phyloP scores from a whole-genome alignment of 1,140 invertebrate genomes.

The Zaprionus nigranus region DNA sequence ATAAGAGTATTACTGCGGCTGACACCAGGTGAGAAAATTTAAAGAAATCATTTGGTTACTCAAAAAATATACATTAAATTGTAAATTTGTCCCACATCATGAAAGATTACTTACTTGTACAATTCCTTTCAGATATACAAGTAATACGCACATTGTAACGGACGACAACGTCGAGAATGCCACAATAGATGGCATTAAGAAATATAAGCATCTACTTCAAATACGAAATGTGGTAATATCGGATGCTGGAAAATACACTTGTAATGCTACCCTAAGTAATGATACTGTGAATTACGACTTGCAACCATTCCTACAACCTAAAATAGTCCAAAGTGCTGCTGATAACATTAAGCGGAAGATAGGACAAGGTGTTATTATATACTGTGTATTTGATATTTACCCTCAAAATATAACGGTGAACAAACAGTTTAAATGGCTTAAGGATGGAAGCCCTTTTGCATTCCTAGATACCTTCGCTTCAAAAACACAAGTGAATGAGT shows the following conservation, averaged over 20 bases:
- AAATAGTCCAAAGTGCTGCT: constrained; percentile 84
- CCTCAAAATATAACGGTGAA: constrained; percentile 85
- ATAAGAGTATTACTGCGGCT: constrained; percentile 84
- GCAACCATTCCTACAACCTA: constrained; percentile 85
- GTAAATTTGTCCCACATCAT: not conserved
- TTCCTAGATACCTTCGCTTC: constrained; percentile 67
- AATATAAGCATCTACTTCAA: constrained; percentile 59
- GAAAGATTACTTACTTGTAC: not conserved
- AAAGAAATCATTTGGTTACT: not conserved
- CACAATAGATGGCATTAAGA: constrained; percentile 46
- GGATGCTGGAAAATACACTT: constrained; percentile 85
- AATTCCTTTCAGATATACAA: constrained; percentile 45
- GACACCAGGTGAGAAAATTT: constrained; percentile 63
- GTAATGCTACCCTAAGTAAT: constrained; percentile 77
- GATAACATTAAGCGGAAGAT: constrained; percentile 85
- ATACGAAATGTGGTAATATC: constrained; percentile 82
- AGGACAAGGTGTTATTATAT: constrained; percentile 85
- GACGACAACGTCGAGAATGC: constrained; percentile 34
- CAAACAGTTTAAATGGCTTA: constrained; percentile 85
- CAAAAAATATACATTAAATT: not conserved
- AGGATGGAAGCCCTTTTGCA: constrained; percentile 85
- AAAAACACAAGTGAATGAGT: constrained; percentile 85
- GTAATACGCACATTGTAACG: constrained; percentile 25
- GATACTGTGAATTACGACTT: constrained; percentile 67
- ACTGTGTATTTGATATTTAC: constrained; percentile 87